Conservation (phyloP, 23 tunicate genomes). For the Halocynthia roretzi region DNA sequence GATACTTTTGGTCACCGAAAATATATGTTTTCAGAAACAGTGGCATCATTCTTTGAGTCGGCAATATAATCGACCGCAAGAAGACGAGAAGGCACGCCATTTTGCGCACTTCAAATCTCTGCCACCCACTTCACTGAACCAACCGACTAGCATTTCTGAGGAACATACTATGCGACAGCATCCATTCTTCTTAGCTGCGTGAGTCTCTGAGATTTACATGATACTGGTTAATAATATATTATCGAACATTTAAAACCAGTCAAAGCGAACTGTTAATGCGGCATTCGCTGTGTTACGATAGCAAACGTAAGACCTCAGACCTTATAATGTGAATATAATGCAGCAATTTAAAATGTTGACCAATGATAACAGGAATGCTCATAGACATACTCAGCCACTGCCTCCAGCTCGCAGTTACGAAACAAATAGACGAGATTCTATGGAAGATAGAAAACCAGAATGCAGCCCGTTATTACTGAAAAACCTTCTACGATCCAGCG, state of each 20-base stretch:
- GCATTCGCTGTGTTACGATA: too few species aligned
- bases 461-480: conserved; percentile 14
- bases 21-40: conserved; percentile 8
- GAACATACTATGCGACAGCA: conserved; percentile 17
- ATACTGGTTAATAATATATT: too few species aligned
- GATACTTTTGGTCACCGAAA: not conserved
- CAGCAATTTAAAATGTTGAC: too few species aligned
- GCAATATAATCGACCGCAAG: not conserved
- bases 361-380: too few species aligned
- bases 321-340: too few species aligned
- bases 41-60: conserved; percentile 21
- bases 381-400: too few species aligned
- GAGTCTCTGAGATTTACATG: not conserved
- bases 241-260: too few species aligned
- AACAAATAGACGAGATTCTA: too few species aligned
- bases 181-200: conserved; percentile 16
- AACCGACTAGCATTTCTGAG: not conserved
- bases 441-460: not conserved
- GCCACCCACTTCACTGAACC: not conserved
- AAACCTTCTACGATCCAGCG: not conserved
- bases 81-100: too few species aligned
- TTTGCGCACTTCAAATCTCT: not conserved
- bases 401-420: too few species aligned
- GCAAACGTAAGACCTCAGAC: too few species aligned
- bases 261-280: too few species aligned